phyloP scores from a whole-genome alignment of 2,797 vertebrate species.

The Eleutherodactylus coqui region DNA sequence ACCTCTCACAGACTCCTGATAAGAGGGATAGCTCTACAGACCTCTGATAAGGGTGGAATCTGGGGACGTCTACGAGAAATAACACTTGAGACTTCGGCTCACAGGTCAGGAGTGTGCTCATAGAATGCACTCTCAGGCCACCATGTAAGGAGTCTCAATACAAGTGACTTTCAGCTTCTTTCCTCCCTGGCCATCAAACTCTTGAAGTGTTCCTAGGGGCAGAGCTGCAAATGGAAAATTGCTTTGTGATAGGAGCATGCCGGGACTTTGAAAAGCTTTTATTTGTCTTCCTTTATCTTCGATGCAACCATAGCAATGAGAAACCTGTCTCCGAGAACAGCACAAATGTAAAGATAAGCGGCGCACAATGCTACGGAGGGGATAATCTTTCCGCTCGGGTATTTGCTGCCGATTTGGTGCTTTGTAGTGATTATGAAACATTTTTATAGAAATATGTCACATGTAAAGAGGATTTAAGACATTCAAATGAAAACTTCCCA shows the following conservation, averaged over 20 bases:
- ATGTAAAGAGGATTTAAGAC: slow-evolving; percentile 8
- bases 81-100: slow-evolving; percentile 17
- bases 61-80: slow-evolving; percentile 9
- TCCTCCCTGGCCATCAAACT: slow-evolving; percentile 31
- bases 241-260: slow-evolving; percentile 23
- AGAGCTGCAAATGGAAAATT: slow-evolving; percentile 36
- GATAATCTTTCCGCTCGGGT: slow-evolving; percentile 9
- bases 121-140: background rate
- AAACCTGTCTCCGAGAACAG: slow-evolving; percentile 21
- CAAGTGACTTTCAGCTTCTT: background rate
- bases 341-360: slow-evolving; percentile 31
- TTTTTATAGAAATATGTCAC: slow-evolving; percentile 10
- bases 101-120: background rate
- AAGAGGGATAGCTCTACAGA: slow-evolving; percentile 33
- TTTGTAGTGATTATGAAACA: slow-evolving; percentile 9
- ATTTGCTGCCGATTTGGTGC: background rate
- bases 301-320: slow-evolving; percentile 28
- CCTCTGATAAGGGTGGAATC: slow-evolving; percentile 50
- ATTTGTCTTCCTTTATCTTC: slow-evolving; percentile 49
- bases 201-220: slow-evolving; percentile 29
- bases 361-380: slow-evolving; percentile 5
- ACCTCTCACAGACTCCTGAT: background rate
- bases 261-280: slow-evolving; percentile 44
- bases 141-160: slow-evolving; percentile 37
- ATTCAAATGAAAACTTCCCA: background rate